Conservation (phyloP, 2,797 vertebrate species). For the Pseudotriccus pelzelni region DNA sequence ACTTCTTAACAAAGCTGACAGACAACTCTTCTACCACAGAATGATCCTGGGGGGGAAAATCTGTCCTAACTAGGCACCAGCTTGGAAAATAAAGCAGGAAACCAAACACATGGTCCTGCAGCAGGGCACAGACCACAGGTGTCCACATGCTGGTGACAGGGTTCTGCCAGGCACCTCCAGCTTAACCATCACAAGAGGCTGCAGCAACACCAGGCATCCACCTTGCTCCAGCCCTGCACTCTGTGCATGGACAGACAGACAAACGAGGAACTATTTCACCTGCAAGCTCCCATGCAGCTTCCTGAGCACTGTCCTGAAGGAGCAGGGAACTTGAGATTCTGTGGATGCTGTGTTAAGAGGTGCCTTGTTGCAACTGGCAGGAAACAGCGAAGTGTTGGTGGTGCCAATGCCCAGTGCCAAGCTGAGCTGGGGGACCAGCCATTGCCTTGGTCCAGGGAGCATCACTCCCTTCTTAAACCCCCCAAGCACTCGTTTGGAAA, state of each 20-base stretch:
- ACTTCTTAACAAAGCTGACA: not conserved
- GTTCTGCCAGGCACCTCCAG: not conserved
- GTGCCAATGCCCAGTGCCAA: not conserved
- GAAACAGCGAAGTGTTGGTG: accelerated
- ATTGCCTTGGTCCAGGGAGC: not conserved
- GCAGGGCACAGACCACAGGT: not conserved
- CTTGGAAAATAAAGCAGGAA: not conserved
- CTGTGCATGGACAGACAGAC: not conserved
- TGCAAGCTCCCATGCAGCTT: not conserved
- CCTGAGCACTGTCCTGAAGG: not conserved
- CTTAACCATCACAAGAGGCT: not conserved
- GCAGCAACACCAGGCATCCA: not conserved
- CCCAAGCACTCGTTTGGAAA: not conserved
- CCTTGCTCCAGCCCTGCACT: not conserved
- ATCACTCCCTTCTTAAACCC: not conserved
- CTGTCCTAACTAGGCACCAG: not conserved
- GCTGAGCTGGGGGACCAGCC: not conserved
- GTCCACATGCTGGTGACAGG: not conserved
- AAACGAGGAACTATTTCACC: accelerated
- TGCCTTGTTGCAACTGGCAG: not conserved
- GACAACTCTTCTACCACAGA: not conserved
- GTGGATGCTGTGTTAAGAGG: not conserved
- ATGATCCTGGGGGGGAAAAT: accelerated
- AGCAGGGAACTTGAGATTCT: not conserved
- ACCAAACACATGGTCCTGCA: accelerated